These are phyloP conservation scores for Channa maculata DNA, from an alignment of 2,113 vertebrate species.

Conservation along the genomic window DNA sequence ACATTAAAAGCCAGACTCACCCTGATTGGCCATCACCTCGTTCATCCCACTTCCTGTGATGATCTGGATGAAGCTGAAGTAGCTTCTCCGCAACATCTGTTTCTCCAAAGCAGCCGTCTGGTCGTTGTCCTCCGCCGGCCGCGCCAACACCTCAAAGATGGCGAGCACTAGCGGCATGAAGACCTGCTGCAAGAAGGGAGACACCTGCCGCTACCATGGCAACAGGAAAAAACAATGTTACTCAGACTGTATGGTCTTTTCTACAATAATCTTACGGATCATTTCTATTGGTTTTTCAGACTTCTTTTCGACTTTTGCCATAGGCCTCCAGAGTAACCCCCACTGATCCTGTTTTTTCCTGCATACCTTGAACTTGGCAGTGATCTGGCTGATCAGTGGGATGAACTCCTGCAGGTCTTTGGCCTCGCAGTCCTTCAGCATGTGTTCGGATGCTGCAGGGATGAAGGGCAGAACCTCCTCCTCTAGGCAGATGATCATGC, in stretches of 20 bases:
- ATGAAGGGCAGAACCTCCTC: slow-evolving; percentile 98
- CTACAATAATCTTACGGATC: too few relatives aligned
- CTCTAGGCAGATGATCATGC: slow-evolving; percentile 99
- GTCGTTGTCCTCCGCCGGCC: slow-evolving; percentile 97
- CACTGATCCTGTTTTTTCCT: too few relatives aligned
- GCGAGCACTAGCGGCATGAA: slow-evolving; percentile 97
- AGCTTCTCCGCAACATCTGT: slow-evolving; percentile 96
- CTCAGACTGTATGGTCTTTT: too few relatives aligned
- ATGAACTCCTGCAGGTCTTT: slow-evolving; percentile 99
- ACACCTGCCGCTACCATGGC: slow-evolving; percentile 89
- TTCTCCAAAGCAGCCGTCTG: slow-evolving; percentile 97
- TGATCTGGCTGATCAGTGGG: slow-evolving; percentile 98
- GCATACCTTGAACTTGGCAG: slow-evolving; percentile 94
- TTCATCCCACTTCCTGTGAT: slow-evolving; percentile 95
- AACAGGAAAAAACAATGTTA: not conserved
- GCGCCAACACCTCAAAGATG: slow-evolving; percentile 94
- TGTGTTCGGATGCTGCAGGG: slow-evolving; percentile 95
- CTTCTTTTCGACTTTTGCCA: too few relatives aligned
- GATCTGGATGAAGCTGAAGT: slow-evolving; percentile 96
- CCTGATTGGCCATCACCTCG: slow-evolving; percentile 96
- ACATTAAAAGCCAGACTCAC: slow-evolving; percentile 73
- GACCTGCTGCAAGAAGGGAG: slow-evolving; percentile 96
- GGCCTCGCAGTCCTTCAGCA: slow-evolving; percentile 98
- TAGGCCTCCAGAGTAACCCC: too few relatives aligned
- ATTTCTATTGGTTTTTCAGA: too few relatives aligned